Evolutionary conservation across 2,888 invertebrate genomes (phyloP), one percentile per base, ranked within the genome.

Genomic region (Mycalesis mineus): DNA sequence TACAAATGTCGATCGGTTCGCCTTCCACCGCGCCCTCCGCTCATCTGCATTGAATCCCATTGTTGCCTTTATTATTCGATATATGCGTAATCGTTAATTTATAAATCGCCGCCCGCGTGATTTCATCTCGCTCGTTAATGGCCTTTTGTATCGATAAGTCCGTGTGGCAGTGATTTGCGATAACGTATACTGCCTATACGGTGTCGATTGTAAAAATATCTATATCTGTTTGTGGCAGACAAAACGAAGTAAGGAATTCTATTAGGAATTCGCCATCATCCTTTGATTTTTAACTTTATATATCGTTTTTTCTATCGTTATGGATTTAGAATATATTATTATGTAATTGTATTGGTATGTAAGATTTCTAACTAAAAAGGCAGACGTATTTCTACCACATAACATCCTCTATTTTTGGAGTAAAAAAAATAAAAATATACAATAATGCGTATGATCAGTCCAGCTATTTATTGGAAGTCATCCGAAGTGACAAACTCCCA

Each of bases 21-120:
- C 73, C 69, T 68, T 73, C 60, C 62, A 63, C 66, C 61, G 64
- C 61, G 62, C 74, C 74, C 68, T 69, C 67, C 14, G 66, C 84
- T 88, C 88, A 88, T 88, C 87, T 88, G 87, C 87, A 89, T 89
- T 86, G 88, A 88, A 87, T 88, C 82, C 88, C 86, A 86, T 89
- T 89, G 88, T 89, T 88, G 78, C 84, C 81, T 78, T 84, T 86
- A 88, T 85, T 88, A 84, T 84, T 84, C 82, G 75, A 77, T 78
- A 73, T 80, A 80, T 79, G 80, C 82, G 81, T 87, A 87, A 85
- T 88, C 84, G 84, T 82, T 88, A 88, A 88, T 88, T 87, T 87
- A 87, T 84, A 81, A 80, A 79, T 75, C 78, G 72, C 78, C 72
- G 60, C 44, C 37, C 54, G 50, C 55, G 31, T 55, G 62, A 64